Evolutionary conservation across 2,797 vertebrate genomes (phyloP).

Genomic region (Cossypha dichroa): DNA sequence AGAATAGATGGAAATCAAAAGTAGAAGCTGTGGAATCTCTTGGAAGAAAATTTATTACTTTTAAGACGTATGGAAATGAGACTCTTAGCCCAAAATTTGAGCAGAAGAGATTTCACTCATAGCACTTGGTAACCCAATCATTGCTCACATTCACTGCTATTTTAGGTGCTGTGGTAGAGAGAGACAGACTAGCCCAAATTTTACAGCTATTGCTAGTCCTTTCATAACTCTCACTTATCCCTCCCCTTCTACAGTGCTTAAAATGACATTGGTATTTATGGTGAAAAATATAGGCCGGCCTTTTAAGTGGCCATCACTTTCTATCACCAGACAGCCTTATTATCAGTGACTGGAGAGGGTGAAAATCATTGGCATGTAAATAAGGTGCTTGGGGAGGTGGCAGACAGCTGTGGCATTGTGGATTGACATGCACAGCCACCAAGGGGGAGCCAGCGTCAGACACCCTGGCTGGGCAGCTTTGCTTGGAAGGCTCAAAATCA

Average conservation of each 20-base stretch:
- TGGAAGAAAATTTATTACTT: background rate
- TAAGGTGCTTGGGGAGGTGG: background rate
- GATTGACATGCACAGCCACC: background rate
- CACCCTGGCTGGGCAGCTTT: rapidly evolving
- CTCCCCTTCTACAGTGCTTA: background rate
- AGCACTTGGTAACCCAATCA: rapidly evolving
- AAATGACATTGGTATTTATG: background rate
- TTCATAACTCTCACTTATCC: background rate
- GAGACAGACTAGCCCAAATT: background rate
- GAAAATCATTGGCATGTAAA: background rate
- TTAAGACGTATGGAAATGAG: background rate
- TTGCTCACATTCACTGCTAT: background rate
- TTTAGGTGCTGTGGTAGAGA: background rate
- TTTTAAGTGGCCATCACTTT: background rate
- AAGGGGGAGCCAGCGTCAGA: background rate
- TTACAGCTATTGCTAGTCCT: background rate
- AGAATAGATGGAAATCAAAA: background rate
- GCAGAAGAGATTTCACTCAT: background rate
- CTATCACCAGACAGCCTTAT: background rate
- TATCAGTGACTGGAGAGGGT: background rate
- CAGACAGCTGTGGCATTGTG: constrained; percentile 28
- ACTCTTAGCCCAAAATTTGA: background rate
- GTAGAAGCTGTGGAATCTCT: background rate
- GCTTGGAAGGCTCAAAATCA: background rate
- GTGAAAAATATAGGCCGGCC: background rate